These are phyloP conservation scores for Notolabrus celidotus DNA, from an alignment of 2,797 vertebrate species.

Conservation along the genomic window DNA sequence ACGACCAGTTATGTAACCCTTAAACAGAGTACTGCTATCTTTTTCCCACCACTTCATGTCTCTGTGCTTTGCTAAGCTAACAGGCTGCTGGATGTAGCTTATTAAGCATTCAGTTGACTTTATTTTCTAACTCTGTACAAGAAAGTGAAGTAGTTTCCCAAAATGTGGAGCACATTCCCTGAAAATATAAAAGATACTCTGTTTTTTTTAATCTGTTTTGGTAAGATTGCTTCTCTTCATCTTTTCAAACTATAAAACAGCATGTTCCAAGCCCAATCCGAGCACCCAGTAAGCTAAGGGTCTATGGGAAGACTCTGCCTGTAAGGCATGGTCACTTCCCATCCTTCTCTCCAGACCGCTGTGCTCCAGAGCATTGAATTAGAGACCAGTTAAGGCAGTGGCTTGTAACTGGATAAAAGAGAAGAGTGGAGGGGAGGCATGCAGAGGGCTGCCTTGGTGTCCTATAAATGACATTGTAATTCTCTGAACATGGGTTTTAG, in stretches of 20 bases:
- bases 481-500: slow-evolving; percentile 85
- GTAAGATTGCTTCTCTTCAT: slow-evolving; percentile 15
- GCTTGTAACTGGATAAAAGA: slow-evolving; percentile 84
- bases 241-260: slow-evolving; percentile 24
- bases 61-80: slow-evolving; percentile 9
- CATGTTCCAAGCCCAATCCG: slow-evolving; percentile 10
- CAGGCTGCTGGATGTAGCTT: background rate
- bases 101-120: no score
- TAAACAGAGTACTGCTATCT: background rate
- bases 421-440: slow-evolving; percentile 68
- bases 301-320: slow-evolving; percentile 56
- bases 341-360: slow-evolving; percentile 58
- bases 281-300: slow-evolving; percentile 34
- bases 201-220: background rate
- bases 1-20: background rate
- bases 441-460: slow-evolving; percentile 74
- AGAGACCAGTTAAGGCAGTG: slow-evolving; percentile 78
- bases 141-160: background rate
- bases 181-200: background rate
- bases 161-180: slow-evolving; percentile 15
- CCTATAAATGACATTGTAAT: slow-evolving; percentile 89
- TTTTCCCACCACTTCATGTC: background rate
- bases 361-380: slow-evolving; percentile 73
- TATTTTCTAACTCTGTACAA: background rate
- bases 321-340: slow-evolving; percentile 56